Percentiles rank a stretch among this genome's conserved stretches.
phyloP scores from a whole-genome alignment of 2,888 invertebrate genomes.

The Agrochola circellaris region DNA sequence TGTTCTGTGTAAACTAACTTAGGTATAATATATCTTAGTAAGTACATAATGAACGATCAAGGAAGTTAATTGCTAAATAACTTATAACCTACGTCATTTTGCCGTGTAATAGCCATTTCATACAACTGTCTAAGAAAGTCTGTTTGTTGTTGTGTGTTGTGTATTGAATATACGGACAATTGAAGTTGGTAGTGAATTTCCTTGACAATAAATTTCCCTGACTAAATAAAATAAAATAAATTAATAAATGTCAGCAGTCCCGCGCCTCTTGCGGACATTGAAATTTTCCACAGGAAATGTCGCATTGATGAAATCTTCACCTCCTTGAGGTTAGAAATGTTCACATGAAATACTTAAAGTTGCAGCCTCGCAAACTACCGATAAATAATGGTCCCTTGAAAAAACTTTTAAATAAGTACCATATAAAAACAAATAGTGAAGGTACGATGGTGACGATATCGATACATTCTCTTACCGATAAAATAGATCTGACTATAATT shows the following conservation, averaged over 20 bases:
- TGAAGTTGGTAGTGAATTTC: background rate
- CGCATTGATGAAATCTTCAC: slow-evolving; percentile 25
- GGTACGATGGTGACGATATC: background rate
- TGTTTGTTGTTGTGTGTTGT: background rate
- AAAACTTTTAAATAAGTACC: slow-evolving; percentile 9
- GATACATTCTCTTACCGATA: background rate
- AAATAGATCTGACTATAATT: background rate
- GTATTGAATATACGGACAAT: background rate
- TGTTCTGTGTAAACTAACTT: background rate
- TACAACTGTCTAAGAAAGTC: background rate
- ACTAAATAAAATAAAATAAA: background rate
- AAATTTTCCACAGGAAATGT: slow-evolving; percentile 33
- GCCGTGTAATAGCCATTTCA: background rate
- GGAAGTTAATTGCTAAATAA: background rate
- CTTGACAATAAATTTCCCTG: background rate
- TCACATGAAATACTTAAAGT: slow-evolving; percentile 23
- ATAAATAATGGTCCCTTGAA: slow-evolving; percentile 37
- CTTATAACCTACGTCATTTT: background rate
- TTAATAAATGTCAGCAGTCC: background rate
- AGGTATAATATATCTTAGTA: background rate
- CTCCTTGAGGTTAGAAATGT: slow-evolving; percentile 24
- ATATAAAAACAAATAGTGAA: slow-evolving; percentile 12
- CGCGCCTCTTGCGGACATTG: slow-evolving; percentile 1
- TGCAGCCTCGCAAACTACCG: slow-evolving; percentile 12
- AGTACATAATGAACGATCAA: too few relatives aligned